Conservation (phyloP, 2,888 invertebrate genomes). For the Cataglyphis altisquamis region DNA sequence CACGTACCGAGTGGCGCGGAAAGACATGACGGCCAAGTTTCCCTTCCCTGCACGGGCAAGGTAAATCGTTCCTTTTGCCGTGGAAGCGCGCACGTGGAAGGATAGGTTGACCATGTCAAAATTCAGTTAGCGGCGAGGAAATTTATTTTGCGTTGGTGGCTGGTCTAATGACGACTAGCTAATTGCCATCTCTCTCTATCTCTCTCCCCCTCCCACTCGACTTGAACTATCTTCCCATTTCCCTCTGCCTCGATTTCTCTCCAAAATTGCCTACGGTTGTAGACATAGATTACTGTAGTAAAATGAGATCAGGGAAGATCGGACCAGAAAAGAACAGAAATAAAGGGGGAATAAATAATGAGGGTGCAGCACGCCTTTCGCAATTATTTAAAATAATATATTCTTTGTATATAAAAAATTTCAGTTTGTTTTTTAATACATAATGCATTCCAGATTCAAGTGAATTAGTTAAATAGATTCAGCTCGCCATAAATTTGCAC, state of each 20-base stretch:
- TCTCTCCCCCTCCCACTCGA: background rate
- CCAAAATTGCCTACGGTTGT: slow-evolving; percentile 14
- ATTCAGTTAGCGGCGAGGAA: slow-evolving; percentile 60
- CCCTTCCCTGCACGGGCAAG: slow-evolving; percentile 17
- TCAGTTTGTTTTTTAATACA: background rate
- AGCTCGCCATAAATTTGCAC: background rate
- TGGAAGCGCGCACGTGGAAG: background rate
- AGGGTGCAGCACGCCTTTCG: background rate
- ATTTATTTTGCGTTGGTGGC: slow-evolving; percentile 64
- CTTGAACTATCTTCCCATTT: background rate
- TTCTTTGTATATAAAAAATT: background rate
- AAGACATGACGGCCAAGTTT: slow-evolving; percentile 8
- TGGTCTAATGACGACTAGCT: slow-evolving; percentile 51
- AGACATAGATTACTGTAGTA: slow-evolving; percentile 21
- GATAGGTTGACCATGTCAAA: slow-evolving; percentile 40
- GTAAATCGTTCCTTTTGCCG: slow-evolving; percentile 28
- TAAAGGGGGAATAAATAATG: background rate
- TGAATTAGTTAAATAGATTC: background rate
- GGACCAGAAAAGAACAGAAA: slow-evolving; percentile 31
- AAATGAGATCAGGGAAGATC: slow-evolving; percentile 54
- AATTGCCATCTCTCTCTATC: slow-evolving; percentile 59
- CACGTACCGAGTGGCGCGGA: slow-evolving; percentile 30
- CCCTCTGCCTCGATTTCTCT: slow-evolving; percentile 27
- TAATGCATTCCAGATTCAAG: background rate
- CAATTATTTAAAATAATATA: background rate